phyloP scores from a whole-genome alignment of 2,113 vertebrate species.

The Rostratula benghalensis region DNA sequence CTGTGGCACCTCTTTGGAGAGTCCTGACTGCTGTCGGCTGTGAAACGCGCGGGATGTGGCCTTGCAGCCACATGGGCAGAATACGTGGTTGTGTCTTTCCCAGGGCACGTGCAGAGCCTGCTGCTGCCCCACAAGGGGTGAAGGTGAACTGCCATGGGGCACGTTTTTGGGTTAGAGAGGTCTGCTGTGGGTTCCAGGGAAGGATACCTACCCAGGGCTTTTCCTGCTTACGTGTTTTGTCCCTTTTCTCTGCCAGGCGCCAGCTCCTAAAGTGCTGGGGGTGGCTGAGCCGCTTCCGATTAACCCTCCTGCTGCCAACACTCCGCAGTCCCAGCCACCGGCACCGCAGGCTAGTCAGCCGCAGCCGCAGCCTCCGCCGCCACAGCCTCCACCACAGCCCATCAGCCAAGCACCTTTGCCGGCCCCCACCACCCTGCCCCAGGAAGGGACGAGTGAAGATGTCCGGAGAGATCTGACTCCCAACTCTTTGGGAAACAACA shows the following conservation, averaged over 20 bases:
- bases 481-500: slow-evolving; percentile 77
- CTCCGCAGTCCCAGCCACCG: slow-evolving; percentile 84
- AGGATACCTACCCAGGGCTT: neutral
- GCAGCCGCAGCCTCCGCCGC: slow-evolving; percentile 70
- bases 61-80: fast-evolving
- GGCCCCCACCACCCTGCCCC: slow-evolving; percentile 15
- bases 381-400: slow-evolving; percentile 59
- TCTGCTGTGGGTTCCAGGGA: neutral
- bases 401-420: slow-evolving; percentile 64
- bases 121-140: neutral
- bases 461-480: slow-evolving; percentile 75
- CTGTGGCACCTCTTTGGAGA: neutral
- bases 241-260: slow-evolving; percentile 56
- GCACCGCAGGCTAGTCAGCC: slow-evolving; percentile 67
- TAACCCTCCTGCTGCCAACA: slow-evolving; percentile 80
- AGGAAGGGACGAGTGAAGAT: slow-evolving; percentile 72
- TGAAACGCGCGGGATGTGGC: neutral
- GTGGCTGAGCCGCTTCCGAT: slow-evolving; percentile 82
- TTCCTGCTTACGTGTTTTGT: neutral
- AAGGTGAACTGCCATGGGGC: neutral
- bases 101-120: neutral
- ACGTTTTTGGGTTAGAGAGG: neutral
- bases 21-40: neutral
- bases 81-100: neutral
- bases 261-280: slow-evolving; percentile 78